Percentiles rank a stretch among this genome's conserved stretches.
phyloP scores from a whole-genome alignment of 2,113 vertebrate genomes.

The Cacatua alba region DNA sequence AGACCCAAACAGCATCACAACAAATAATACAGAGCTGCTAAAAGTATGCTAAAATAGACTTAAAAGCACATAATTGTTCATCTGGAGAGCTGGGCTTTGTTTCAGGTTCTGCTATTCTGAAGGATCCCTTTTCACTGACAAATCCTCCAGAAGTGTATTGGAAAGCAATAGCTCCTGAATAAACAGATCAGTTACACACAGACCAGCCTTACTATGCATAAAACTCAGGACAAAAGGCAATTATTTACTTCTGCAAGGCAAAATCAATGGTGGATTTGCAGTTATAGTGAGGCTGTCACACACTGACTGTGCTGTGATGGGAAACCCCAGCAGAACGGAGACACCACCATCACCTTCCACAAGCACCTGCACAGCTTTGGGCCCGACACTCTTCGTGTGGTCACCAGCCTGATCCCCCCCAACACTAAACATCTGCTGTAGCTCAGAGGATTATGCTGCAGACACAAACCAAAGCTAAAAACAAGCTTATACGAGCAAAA shows the following conservation, averaged over 20 bases:
- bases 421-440: not conserved
- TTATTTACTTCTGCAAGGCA: not conserved
- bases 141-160: not conserved
- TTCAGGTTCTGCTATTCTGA: not conserved
- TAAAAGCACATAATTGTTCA: not conserved
- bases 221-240: not conserved
- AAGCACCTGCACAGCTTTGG: not conserved
- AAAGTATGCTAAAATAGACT: not conserved
- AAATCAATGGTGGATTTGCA: not conserved
- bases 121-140: not conserved
- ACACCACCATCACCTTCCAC: not conserved
- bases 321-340: not conserved
- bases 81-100: not conserved
- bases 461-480: not conserved
- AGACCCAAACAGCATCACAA: not conserved
- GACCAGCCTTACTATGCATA: not conserved
- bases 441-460: not conserved
- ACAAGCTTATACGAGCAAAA: constrained; percentile 40
- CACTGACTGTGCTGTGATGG: not conserved
- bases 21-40: not conserved
- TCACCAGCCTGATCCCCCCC: not conserved
- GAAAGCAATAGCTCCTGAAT: not conserved
- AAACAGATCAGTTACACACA: not conserved
- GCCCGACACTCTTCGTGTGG: accelerated
- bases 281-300: not conserved